phyloP scores from a whole-genome alignment of 2,797 vertebrate genomes.

The Sus cebifrons region DNA sequence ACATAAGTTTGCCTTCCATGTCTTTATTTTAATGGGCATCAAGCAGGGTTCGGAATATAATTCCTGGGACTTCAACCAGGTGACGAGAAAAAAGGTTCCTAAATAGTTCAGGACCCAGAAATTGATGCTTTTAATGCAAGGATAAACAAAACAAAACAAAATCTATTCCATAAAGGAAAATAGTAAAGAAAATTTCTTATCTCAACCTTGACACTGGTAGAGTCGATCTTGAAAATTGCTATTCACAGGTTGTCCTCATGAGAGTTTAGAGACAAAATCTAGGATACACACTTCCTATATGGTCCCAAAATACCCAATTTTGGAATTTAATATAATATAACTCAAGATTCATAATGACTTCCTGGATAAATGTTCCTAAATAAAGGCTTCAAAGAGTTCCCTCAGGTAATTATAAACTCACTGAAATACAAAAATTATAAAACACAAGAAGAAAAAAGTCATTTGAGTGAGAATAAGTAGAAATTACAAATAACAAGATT shows the following conservation, averaged over 20 bases:
- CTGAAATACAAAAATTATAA: slow-evolving; percentile 6
- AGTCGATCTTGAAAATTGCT: not conserved
- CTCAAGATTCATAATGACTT: not conserved
- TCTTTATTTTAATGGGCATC: not conserved
- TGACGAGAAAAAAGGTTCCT: not conserved
- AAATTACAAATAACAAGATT: slow-evolving; percentile 31
- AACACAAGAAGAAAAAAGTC: not conserved
- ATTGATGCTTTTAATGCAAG: not conserved
- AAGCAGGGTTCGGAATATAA: not conserved
- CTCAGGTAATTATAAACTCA: not conserved
- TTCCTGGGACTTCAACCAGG: not conserved
- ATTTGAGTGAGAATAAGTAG: not conserved
- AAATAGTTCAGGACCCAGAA: not conserved
- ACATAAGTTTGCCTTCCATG: no score
- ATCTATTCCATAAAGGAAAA: slow-evolving; percentile 11
- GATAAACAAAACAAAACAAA: not conserved
- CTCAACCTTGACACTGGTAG: not conserved
- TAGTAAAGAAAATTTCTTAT: not conserved
- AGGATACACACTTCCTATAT: not conserved
- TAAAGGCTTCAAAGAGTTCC: not conserved
- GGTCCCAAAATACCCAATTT: not conserved
- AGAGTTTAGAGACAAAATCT: not conserved
- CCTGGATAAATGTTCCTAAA: slow-evolving; percentile 16
- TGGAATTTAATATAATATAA: slow-evolving; percentile 14
- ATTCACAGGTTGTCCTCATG: not conserved